Base-by-base conservation (phyloP, 2,888 invertebrate genomes). In the Boloria euphrosyne region DNA sequence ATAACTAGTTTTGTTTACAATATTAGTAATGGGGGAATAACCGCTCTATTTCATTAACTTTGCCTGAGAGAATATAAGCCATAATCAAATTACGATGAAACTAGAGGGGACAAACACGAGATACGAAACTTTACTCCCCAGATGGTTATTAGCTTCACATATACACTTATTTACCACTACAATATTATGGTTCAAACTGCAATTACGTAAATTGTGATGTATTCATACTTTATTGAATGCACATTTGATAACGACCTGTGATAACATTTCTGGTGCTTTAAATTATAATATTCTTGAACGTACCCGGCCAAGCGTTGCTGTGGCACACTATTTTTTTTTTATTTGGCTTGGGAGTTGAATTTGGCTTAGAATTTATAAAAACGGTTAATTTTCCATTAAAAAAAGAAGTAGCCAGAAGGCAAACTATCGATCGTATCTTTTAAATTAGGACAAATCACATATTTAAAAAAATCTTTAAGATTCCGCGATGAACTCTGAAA, bases 71-170 rank as follows among this genome's bases (percentile, higher is more conserved):
- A 68, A 65, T 51, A 67, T 65, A 54, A 70, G 63, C 61, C 47
- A 64, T 75, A 75, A 76, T 75, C 71, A 71, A 73, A 71, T 76
- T 75, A 75, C 66, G 62, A 65, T 61, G 66, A 65, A 73, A 72
- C 70, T 70, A 67, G 64, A 68, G 71, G 71, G 73, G 69, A 68
- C 67, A 67, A 65, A 64, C 70, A 63, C 55, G 38, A 59, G 46
- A 58, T 66, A 22, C 44, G 50, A 55, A 66, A 66, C 62, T 67
- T 57, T 55, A 43, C 58, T 68, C 70, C 70, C 65, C 60, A 44
- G 62, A 55, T 68, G 62, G 57, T 70, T 69, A 65, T 67, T 64
- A 68, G 61, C 63, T 54, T 57, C 57, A 44, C 43, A 63, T 57
- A 57, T 55, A 50, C 43, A 49, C 50, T 27, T 55, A 50, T 52